phyloP scores from a whole-genome alignment of 2,888 invertebrate genomes.

The Petrophora chlorosata region DNA sequence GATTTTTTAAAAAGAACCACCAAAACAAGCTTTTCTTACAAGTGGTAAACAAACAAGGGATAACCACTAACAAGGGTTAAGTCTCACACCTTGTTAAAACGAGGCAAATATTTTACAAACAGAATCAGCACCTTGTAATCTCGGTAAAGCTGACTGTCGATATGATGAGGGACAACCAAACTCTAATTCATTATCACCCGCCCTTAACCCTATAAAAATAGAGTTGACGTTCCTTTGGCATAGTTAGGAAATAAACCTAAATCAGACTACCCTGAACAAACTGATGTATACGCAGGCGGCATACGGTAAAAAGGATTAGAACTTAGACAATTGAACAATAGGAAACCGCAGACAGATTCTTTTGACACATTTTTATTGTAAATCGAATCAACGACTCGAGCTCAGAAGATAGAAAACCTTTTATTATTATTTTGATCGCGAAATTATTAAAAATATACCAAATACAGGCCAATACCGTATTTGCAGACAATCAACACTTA shows the following conservation, averaged over 20 bases:
- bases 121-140: constrained; percentile 53
- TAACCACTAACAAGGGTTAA: constrained; percentile 30
- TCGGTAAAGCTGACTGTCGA: constrained; percentile 47
- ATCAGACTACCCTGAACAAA: constrained; percentile 55
- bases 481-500: too few species aligned
- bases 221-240: constrained; percentile 39
- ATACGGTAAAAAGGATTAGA: constrained; percentile 56
- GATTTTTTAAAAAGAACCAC: neutral
- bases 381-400: neutral
- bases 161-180: constrained; percentile 45
- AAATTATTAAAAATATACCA: too few species aligned
- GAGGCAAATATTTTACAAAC: constrained; percentile 41
- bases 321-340: constrained; percentile 46
- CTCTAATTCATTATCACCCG: constrained; percentile 27
- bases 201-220: constrained; percentile 36
- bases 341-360: neutral
- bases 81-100: constrained; percentile 26
- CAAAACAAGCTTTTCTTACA: constrained; percentile 18
- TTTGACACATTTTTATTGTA: neutral
- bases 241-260: constrained; percentile 38
- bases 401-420: too few species aligned
- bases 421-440: too few species aligned
- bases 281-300: constrained; percentile 56
- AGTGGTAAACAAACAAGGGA: constrained; percentile 18
- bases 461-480: too few species aligned